Evolutionary conservation across 2,888 invertebrate species (phyloP).

Genomic region (Cephus pulcher): DNA sequence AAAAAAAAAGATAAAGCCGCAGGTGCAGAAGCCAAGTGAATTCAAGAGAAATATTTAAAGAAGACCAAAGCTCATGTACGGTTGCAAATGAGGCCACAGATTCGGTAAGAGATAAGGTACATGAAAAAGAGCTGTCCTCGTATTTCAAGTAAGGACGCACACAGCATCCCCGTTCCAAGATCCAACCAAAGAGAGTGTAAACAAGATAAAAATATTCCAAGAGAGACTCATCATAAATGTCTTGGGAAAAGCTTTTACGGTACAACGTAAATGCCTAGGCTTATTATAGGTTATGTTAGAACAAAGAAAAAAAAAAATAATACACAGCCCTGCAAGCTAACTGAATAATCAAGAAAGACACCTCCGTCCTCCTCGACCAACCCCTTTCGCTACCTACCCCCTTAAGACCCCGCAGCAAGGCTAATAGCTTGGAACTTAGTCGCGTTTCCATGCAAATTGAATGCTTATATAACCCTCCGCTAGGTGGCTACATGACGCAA

Average conservation of each 20-base stretch:
- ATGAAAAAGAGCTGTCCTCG: conserved; percentile 57
- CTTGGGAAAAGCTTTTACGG: not conserved
- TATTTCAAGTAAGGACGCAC: not conserved
- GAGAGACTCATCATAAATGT: not conserved
- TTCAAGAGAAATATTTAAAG: not conserved
- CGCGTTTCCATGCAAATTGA: conserved; percentile 61
- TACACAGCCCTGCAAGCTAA: not conserved
- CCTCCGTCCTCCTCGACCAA: not conserved
- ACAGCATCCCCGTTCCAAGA: not conserved
- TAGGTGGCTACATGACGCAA: not conserved
- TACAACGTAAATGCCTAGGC: not conserved
- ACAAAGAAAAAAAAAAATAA: not conserved
- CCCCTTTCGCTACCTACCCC: conserved; percentile 33
- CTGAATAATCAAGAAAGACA: not conserved
- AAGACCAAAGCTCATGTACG: conserved; percentile 46
- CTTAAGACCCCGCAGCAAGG: conserved; percentile 10
- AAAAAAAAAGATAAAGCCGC: not conserved
- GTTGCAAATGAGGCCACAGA: conserved; percentile 61
- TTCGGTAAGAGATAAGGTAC: conserved; percentile 52
- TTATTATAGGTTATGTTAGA: not conserved
- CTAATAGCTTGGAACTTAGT: conserved; percentile 60
- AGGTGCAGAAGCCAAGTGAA: not conserved
- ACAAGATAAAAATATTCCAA: not conserved
- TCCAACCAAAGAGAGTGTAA: not conserved
- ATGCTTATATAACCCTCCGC: conserved; percentile 43